Evolutionary conservation across 2,888 invertebrate genomes (phyloP), one percentile per base, ranked within the genome.

Genomic region (Chamaedrilus cognettii): DNA sequence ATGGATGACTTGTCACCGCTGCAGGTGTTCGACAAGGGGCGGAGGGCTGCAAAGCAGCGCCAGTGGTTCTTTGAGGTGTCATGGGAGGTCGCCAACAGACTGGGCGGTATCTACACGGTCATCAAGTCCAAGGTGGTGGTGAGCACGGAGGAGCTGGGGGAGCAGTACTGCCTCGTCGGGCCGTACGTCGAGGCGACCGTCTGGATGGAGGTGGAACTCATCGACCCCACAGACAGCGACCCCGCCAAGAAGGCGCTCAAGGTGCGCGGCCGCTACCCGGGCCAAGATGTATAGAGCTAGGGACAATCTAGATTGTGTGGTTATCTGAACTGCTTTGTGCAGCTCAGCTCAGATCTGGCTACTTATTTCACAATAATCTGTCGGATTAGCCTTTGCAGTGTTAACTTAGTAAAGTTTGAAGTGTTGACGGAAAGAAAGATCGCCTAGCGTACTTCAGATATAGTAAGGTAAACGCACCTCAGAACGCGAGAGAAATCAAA

Each of bases 31-130:
- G 42, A 42, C 11, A 42, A 42, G 42, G 42, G 19, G 42, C 7
- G 19, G 42, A 42, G 19, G 42, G 11, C 7, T 42, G 42, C 7
- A 19, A 7, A 11, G 42, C 7, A 19, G 42, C 7, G 98, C 84
- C 87, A 94, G 74, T 99, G 96, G 94, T 92, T 92, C 60, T 98
- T 99, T 83, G 99, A 99, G 86, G 89, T 94, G 11, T 95, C 98
- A 49, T 99, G 98, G 97, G 99, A 99, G 85, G 97, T 94, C 34
- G 97, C 96, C 58, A 98, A 98, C 82, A 98, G 99, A 89, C 99
- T 99, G 77, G 99, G 99, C 42, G 99, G 99, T 28, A 99, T 99
- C 80, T 99, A 99, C 85, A 99, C 98, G 0, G 99, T 99, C 1
- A 96, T 99, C 73, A 88, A 98, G 75, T 96, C 97, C 0, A 99